These are phyloP conservation scores for Nyctibius grandis DNA, from an alignment of 2,797 vertebrate species.

Conservation along the genomic window DNA sequence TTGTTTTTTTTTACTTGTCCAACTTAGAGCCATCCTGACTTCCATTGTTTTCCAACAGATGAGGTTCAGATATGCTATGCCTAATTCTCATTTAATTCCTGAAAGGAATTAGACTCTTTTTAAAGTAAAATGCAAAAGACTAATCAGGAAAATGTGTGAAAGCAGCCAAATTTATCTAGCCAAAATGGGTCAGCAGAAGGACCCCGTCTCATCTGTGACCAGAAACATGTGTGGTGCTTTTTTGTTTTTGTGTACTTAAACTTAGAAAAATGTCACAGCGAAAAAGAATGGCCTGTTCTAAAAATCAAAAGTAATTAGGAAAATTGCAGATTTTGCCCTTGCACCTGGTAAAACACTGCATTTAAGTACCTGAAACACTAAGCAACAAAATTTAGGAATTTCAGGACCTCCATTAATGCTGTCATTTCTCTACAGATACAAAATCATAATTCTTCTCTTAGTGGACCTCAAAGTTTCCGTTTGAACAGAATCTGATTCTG, in stretches of 20 bases:
- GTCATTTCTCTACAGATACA: not conserved
- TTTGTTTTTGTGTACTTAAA: not conserved
- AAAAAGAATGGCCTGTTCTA: not conserved
- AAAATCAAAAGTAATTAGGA: not conserved
- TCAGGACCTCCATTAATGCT: not conserved
- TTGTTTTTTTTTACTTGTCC: not conserved
- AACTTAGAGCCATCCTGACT: not conserved
- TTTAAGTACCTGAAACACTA: not conserved
- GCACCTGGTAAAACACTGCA: not conserved
- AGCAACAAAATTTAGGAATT: not conserved
- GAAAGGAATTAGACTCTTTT: not conserved
- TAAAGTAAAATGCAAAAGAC: not conserved
- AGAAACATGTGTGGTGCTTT: not conserved
- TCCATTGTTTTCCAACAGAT: not conserved
- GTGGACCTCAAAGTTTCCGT: not conserved
- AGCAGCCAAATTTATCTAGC: not conserved
- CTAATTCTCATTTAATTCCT: not conserved
- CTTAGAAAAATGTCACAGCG: not conserved
- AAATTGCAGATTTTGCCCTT: not conserved
- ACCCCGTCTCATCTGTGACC: not conserved
- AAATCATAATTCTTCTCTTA: not conserved
- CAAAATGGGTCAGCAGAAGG: not conserved
- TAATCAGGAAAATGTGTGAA: not conserved
- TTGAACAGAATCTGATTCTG: not conserved
- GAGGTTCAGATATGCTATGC: not conserved